Evolutionary conservation across 2,888 invertebrate genomes (phyloP).

Genomic region (Fabriciana adippe): DNA sequence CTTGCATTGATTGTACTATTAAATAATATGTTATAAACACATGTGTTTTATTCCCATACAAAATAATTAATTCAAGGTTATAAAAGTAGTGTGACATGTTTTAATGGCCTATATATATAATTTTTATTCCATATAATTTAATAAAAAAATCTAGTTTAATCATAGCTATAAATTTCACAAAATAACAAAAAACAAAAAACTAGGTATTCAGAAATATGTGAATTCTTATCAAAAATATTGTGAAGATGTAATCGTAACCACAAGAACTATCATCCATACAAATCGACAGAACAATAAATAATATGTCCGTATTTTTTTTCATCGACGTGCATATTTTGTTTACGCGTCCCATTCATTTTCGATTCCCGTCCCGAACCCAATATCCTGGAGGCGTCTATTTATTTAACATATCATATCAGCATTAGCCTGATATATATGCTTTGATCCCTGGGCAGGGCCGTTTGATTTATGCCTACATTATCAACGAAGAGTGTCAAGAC

Average conservation of each 20-base stretch:
- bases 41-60: too few species aligned
- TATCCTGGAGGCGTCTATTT: conserved; percentile 77
- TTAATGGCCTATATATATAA: too few species aligned
- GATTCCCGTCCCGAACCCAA: conserved; percentile 65
- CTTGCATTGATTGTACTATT: too few species aligned
- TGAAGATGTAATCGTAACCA: not conserved
- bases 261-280: conserved; percentile 4
- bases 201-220: too few species aligned
- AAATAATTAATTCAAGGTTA: too few species aligned
- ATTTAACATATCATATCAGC: conserved; percentile 81
- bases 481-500: conserved; percentile 42
- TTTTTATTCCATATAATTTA: too few species aligned
- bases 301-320: conserved; percentile 20
- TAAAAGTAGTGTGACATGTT: too few species aligned
- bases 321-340: conserved; percentile 30
- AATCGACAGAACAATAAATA: conserved; percentile 18
- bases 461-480: conserved; percentile 75
- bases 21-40: too few species aligned
- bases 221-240: not conserved
- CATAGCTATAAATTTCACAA: too few species aligned
- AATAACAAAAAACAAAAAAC: too few species aligned
- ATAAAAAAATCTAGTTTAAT: too few species aligned
- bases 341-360: conserved; percentile 55
- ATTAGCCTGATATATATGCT: conserved; percentile 78
- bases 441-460: conserved; percentile 59